Percentiles rank a stretch among this genome's conserved stretches.
Conservation (phyloP, 2,888 invertebrate genomes). For the Lordiphosa fenestrarum region DNA sequence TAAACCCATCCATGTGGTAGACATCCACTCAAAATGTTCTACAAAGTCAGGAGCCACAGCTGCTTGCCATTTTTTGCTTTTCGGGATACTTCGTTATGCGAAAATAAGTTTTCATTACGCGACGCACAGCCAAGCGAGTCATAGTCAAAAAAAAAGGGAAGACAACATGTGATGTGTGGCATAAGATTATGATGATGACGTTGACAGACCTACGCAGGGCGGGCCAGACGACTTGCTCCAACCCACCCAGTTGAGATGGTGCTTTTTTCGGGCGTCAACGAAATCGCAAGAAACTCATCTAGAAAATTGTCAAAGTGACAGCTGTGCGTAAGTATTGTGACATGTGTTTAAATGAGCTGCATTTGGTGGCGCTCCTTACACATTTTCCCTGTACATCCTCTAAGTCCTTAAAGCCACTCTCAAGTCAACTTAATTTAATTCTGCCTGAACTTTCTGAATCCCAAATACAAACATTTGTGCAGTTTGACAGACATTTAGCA, state of each 20-base stretch:
- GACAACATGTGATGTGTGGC: conserved; percentile 7
- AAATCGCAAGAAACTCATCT: conserved; percentile 72
- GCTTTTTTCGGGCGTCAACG: conserved; percentile 15
- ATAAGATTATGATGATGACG: conserved; percentile 65
- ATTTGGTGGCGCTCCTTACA: conserved; percentile 35
- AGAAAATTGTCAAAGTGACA: conserved; percentile 76
- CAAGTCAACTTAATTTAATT: conserved; percentile 54
- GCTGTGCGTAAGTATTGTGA: conserved; percentile 75
- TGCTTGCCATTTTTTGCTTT: conserved; percentile 53
- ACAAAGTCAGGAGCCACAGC: conserved; percentile 42
- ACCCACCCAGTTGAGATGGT: conserved; percentile 2
- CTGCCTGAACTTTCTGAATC: conserved; percentile 58
- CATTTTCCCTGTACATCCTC: conserved; percentile 1
- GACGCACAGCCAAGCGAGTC: conserved; percentile 7
- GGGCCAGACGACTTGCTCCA: conserved; percentile 38
- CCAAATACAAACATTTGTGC: conserved; percentile 46
- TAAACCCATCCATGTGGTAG: not conserved
- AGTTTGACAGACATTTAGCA: conserved; percentile 56
- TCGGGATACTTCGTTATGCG: conserved; percentile 54
- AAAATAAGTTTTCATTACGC: conserved; percentile 73
- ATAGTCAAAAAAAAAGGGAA: conserved; percentile 7
- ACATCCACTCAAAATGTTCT: not conserved
- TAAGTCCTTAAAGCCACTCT: conserved; percentile 52
- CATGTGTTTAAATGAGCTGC: conserved; percentile 76
- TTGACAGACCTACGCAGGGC: conserved; percentile 75